Base-by-base conservation (phyloP, 35 echinoderm and acorn worm species). In the Apostichopus parvimensis region DNA sequence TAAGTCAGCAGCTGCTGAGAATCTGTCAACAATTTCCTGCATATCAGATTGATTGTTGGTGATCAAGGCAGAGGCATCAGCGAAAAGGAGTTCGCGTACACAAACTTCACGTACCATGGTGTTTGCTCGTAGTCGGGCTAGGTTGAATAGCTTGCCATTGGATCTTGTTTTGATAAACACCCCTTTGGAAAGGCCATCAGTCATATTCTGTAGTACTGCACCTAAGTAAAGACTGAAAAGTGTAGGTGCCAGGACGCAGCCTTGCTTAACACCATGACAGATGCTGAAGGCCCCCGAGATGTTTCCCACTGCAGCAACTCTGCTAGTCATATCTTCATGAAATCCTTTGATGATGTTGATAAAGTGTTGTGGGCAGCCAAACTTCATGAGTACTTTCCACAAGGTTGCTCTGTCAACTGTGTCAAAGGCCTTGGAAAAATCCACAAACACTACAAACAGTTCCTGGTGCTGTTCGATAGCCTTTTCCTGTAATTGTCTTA, bases 401-500 rank as follows among this genome's bases (percentile, higher is more conserved):
- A 95, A 77, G 64, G 56, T 79, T 25, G 92, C 85, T 95, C 90
- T 61, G 11, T 77, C 21, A 7, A 95, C 94, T 15, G 94, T 87
- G 90, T 81, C 90, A 80, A 95, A 95, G 22, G 91, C 90, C 73
- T 95, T 92, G 13, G 70, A 80, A 56, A 95, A 95, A 72, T 95
- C 90, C 68, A 90, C 87, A 68, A 85, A 94, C 9, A 92, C 58
- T 28, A 88, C 86, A 79, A 65, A 79, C 56, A 91, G 81, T 54
- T 56, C 17, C 90, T 91, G 78, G 6, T 91, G 66, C 90, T 94
- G 93, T 66, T 94, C 59, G 13, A 90, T 90, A 17, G 68, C 78
- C 62, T 94, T 91, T 68, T 94, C 89, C 4, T 94, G 87, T 6
- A 86, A 57, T 57, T 93, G 87, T 11, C 92, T 75, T 56, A 90